These are phyloP conservation scores for Meles meles DNA, from an alignment of 2,113 vertebrate species.

Conservation along the genomic window DNA sequence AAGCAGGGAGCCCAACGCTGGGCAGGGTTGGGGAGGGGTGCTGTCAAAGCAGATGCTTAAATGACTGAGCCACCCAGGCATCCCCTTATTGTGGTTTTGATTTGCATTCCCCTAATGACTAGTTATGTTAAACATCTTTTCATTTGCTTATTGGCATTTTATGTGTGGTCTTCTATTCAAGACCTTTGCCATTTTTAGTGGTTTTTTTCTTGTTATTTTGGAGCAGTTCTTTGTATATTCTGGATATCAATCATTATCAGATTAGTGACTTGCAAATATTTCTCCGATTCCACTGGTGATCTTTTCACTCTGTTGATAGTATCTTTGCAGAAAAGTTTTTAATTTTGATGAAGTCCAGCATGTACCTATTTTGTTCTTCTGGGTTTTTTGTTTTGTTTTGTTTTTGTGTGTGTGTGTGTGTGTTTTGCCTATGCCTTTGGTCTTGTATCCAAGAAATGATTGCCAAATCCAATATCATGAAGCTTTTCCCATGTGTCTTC, in stretches of 20 bases:
- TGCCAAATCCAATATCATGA: not conserved
- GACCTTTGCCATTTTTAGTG: not conserved
- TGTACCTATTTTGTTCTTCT: not conserved
- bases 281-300: not conserved
- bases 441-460: not conserved
- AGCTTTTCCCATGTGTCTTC: not conserved
- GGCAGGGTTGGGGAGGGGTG: too few relatives aligned
- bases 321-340: not conserved
- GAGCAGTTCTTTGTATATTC: not conserved
- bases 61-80: not conserved
- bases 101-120: not conserved
- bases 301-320: not conserved
- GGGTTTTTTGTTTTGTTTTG: not conserved
- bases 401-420: too few relatives aligned
- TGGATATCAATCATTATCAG: not conserved
- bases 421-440: not conserved
- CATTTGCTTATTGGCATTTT: not conserved
- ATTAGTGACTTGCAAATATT: not conserved
- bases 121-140: not conserved
- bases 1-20: not conserved
- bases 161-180: not conserved
- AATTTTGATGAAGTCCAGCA: not conserved
- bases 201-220: not conserved
- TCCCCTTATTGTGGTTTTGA: not conserved
- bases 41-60: too few relatives aligned